These are phyloP conservation scores for Acanthis flammea DNA, from an alignment of 2,797 vertebrate genomes.

Conservation along the genomic window DNA sequence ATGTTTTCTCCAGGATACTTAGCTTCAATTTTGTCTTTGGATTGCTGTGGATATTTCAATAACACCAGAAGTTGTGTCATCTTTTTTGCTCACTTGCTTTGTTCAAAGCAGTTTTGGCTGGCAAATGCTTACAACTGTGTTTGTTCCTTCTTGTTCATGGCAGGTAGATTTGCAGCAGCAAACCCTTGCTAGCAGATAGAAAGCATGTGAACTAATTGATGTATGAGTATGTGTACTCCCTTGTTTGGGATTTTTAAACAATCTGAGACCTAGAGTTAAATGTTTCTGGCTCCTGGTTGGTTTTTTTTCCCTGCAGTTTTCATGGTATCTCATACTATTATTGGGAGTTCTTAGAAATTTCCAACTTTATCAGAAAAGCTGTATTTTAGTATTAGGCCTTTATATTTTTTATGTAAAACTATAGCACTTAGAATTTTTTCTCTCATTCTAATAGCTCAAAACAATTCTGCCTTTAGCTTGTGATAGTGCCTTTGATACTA, in stretches of 20 bases:
- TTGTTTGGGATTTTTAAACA: background rate
- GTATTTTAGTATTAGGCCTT: background rate
- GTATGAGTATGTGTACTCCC: background rate
- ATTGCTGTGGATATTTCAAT: background rate
- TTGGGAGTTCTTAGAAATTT: background rate
- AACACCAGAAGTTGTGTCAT: background rate
- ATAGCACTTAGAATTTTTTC: background rate
- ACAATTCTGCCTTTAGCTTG: background rate
- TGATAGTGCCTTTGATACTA: background rate
- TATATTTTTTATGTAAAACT: background rate
- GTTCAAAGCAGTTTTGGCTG: slow-evolving; percentile 10
- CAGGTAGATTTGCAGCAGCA: background rate
- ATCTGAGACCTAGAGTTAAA: background rate
- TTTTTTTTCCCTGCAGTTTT: background rate
- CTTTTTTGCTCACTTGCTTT: background rate
- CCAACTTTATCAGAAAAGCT: background rate
- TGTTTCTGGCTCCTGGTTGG: background rate
- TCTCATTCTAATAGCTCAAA: background rate
- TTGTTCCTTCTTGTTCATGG: background rate
- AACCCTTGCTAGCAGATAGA: background rate
- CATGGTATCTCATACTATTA: background rate
- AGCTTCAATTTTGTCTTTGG: background rate
- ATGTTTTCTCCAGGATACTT: background rate
- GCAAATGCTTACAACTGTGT: background rate
- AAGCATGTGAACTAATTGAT: background rate